These are phyloP conservation scores for Carollia perspicillata DNA, from an alignment of 2,113 vertebrate species.

Conservation along the genomic window DNA sequence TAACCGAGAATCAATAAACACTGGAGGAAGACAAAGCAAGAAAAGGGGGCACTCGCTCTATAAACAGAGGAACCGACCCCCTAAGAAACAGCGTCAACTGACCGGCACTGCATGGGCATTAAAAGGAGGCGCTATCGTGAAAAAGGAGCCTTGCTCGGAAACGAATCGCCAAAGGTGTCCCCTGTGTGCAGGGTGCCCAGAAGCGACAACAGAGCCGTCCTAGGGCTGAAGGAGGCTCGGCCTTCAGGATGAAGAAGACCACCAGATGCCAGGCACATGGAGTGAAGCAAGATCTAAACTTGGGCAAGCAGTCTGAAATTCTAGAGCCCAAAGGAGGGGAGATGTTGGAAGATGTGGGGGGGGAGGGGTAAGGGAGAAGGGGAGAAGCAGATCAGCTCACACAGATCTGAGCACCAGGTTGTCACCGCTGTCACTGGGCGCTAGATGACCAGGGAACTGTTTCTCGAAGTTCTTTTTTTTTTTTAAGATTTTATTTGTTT, in stretches of 20 bases:
- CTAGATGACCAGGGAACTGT: not conserved
- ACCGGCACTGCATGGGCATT: no score
- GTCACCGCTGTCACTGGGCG: not conserved
- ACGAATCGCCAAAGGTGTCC: not conserved
- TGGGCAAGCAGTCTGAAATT: not conserved
- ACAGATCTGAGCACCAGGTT: not conserved
- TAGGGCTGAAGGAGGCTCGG: not conserved
- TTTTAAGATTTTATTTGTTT: no score
- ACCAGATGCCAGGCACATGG: not conserved
- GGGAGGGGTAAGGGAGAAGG: not conserved
- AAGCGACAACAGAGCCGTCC: not conserved
- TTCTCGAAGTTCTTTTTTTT: not conserved
- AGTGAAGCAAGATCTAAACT: not conserved
- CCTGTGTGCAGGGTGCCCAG: accelerated
- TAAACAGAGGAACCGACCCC: not conserved
- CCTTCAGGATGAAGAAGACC: not conserved
- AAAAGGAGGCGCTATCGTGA: not conserved
- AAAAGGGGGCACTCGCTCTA: not conserved
- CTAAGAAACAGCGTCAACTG: not conserved
- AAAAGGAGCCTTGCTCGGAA: not conserved
- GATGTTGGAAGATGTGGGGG: not conserved
- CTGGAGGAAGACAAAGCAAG: not conserved
- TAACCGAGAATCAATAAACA: not conserved
- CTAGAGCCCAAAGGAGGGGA: not conserved
- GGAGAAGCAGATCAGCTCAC: not conserved